These are phyloP conservation scores for Vimba vimba DNA, from an alignment of 2,113 vertebrate genomes.

Conservation along the genomic window DNA sequence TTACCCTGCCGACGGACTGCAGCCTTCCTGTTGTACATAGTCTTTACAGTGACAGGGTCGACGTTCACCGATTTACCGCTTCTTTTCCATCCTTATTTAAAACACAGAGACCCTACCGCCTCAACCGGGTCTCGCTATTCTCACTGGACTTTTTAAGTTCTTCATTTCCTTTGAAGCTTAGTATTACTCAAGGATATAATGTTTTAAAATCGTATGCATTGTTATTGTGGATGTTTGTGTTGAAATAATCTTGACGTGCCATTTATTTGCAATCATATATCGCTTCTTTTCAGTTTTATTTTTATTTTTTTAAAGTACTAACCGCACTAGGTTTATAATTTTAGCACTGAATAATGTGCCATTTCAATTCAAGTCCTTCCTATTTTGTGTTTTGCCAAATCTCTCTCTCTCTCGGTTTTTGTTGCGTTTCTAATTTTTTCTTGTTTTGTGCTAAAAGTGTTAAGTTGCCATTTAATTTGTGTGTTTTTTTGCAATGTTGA, in stretches of 20 bases:
- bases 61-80: not conserved
- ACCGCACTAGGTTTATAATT: conserved; percentile 1
- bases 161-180: conserved; percentile 51
- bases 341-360: conserved; percentile 22
- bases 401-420: not conserved
- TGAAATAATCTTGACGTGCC: not conserved
- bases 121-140: not conserved
- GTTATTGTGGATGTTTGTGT: conserved; percentile 10
- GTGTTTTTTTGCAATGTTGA: conserved; percentile 1
- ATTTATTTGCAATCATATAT: conserved; percentile 21
- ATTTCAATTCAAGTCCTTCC: not conserved
- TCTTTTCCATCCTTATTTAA: not conserved
- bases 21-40: conserved; percentile 64
- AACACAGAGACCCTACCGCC: not conserved
- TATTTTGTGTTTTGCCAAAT: conserved; percentile 40
- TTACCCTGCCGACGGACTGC: conserved; percentile 68
- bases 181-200: conserved; percentile 58
- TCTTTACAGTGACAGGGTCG: conserved; percentile 1
- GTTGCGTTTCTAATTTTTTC: not conserved
- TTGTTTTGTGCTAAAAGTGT: conserved; percentile 46
- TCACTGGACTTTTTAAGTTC: conserved; percentile 45
- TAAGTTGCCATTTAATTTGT: conserved; percentile 24
- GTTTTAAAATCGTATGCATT: conserved; percentile 32
- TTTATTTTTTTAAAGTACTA: not conserved
- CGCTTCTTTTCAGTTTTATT: not conserved